These are phyloP conservation scores for Sminthopsis crassicaudata DNA, from an alignment of 2,113 vertebrate species.

Conservation along the genomic window DNA sequence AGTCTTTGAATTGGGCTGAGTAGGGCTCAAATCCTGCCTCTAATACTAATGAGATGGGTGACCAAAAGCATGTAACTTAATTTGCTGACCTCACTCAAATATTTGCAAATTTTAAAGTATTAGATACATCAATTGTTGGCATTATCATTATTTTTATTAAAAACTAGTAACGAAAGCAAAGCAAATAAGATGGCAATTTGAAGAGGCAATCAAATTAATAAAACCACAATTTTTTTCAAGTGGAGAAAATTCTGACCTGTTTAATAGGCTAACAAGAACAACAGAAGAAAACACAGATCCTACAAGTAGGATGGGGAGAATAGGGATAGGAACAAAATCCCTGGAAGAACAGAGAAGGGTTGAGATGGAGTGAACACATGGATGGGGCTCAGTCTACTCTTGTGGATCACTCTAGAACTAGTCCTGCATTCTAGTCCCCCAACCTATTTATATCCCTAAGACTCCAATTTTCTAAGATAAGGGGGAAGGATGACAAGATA, in stretches of 20 bases:
- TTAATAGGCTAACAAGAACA: neutral
- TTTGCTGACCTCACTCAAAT: neutral
- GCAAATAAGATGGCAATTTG: neutral
- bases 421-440: neutral
- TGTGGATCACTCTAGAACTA: neutral
- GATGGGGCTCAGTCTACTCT: neutral
- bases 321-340: neutral
- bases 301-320: neutral
- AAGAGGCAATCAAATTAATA: neutral
- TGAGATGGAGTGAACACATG: neutral
- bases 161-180: neutral
- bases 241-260: neutral
- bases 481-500: neutral
- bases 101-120: neutral
- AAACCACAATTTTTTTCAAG: neutral
- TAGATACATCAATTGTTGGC: neutral
- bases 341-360: neutral
- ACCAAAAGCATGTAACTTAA: neutral
- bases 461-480: neutral
- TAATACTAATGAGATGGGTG: neutral
- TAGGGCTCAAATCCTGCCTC: neutral
- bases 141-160: neutral
- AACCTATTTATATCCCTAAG: neutral
- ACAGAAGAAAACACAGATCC: neutral
- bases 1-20: neutral